Percentiles rank a stretch among this genome's conserved stretches.
phyloP scores from a whole-genome alignment of 2,888 invertebrate genomes.

The Trimorus sp. region DNA sequence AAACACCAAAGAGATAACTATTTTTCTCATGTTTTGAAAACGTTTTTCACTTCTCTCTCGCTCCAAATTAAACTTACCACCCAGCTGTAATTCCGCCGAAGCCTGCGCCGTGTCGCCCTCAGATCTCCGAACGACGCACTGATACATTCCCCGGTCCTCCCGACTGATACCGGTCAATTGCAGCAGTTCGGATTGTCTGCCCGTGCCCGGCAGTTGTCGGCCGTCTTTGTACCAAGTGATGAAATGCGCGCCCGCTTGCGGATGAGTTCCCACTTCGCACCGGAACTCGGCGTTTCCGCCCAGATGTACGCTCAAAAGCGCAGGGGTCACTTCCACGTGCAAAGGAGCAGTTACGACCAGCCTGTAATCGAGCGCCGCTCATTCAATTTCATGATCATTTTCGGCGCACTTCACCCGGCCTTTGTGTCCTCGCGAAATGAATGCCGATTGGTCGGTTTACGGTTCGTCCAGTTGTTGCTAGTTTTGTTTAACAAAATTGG shows the following conservation, averaged over 20 bases:
- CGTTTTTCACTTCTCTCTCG: no score
- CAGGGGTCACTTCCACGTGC: slow-evolving; percentile 86
- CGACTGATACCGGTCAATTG: slow-evolving; percentile 86
- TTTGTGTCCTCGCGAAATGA: no score
- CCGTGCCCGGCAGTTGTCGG: slow-evolving; percentile 86
- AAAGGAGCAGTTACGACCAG: slow-evolving; percentile 86
- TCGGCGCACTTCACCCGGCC: background rate
- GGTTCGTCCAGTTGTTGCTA: no score
- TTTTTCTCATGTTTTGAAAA: background rate
- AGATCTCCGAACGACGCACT: slow-evolving; percentile 87
- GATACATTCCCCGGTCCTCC: slow-evolving; percentile 90
- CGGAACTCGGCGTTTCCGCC: slow-evolving; percentile 89
- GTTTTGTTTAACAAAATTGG: no score
- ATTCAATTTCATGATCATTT: slow-evolving; percentile 20
- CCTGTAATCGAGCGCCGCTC: slow-evolving; percentile 70
- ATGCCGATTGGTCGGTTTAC: no score
- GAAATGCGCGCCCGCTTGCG: slow-evolving; percentile 83
- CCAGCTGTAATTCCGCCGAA: slow-evolving; percentile 88
- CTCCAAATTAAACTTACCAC: slow-evolving; percentile 83
- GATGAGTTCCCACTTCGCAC: slow-evolving; percentile 79
- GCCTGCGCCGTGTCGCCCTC: slow-evolving; percentile 90
- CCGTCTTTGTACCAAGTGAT: slow-evolving; percentile 88
- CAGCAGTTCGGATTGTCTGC: slow-evolving; percentile 85
- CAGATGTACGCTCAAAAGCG: slow-evolving; percentile 87
- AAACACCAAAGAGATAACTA: no score